phyloP scores from a whole-genome alignment of 2,113 vertebrate genomes.

The Pelmatolapia mariae region DNA sequence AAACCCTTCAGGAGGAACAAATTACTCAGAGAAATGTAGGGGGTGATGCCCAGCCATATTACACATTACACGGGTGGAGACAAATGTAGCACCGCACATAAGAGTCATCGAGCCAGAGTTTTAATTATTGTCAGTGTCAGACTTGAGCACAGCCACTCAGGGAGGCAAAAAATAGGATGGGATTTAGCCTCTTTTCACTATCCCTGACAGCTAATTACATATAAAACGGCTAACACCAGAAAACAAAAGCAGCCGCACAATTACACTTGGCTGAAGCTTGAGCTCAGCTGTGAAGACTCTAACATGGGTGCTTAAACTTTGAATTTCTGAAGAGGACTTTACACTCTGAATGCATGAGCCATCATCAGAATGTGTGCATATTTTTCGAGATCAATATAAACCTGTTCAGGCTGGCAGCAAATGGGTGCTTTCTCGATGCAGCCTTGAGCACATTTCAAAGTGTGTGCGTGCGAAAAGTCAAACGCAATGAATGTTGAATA shows the following conservation, averaged over 20 bases:
- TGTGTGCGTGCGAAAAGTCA: constrained; percentile 8
- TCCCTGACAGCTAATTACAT: constrained; percentile 69
- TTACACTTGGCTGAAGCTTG: constrained; percentile 28
- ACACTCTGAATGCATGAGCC: background rate
- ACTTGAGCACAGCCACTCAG: constrained; percentile 36
- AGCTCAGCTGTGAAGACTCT: constrained; percentile 14
- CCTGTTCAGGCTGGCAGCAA: constrained; percentile 8
- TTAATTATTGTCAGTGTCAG: constrained; percentile 72
- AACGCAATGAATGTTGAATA: constrained; percentile 34
- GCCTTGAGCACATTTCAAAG: constrained; percentile 37
- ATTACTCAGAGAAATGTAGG: constrained; percentile 38
- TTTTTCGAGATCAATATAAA: constrained; percentile 22
- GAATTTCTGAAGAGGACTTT: constrained; percentile 13
- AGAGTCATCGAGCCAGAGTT: constrained; percentile 55
- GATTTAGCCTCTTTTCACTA: constrained; percentile 59
- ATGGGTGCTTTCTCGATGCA: constrained; percentile 10
- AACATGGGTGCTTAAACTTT: constrained; percentile 17
- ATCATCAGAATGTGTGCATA: constrained; percentile 23
- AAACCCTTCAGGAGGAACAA: constrained; percentile 52
- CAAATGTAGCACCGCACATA: constrained; percentile 38
- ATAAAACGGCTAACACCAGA: constrained; percentile 53
- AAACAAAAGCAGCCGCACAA: constrained; percentile 58
- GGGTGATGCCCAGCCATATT: constrained; percentile 26
- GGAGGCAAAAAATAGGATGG: constrained; percentile 48
- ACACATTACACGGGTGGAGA: constrained; percentile 47